A percentile compares a stretch with the other conserved stretches of the same genome.
phyloP scores from a whole-genome alignment of 2,797 vertebrate species.

The Ctenopoma multispine region DNA sequence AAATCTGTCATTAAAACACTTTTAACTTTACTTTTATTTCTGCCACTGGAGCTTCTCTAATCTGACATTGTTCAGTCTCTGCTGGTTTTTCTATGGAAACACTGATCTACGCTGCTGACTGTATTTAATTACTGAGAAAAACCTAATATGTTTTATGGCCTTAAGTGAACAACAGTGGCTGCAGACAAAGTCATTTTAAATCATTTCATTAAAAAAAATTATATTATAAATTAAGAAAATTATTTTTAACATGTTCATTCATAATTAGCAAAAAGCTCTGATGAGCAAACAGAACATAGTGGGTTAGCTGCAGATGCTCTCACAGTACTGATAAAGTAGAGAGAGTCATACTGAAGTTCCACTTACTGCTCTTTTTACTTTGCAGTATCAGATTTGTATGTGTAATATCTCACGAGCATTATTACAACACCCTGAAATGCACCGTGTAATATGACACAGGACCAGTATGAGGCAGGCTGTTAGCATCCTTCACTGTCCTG shows the following conservation, averaged over 20 bases:
- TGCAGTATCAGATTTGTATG: background rate
- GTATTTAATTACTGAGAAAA: too few species aligned
- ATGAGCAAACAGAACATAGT: background rate
- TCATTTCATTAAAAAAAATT: too few species aligned
- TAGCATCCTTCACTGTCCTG: background rate
- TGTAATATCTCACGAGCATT: background rate
- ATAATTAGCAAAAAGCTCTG: too few species aligned
- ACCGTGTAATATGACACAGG: background rate
- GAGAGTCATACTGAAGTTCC: background rate
- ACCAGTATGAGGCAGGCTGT: background rate
- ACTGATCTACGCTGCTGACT: too few species aligned
- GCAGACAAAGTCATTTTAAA: background rate
- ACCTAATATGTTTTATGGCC: background rate
- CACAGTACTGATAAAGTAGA: background rate
- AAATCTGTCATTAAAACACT: too few species aligned
- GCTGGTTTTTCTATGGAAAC: too few species aligned
- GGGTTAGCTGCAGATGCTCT: background rate
- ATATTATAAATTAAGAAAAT: background rate
- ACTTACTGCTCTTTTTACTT: background rate
- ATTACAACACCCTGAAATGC: background rate
- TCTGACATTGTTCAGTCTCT: too few species aligned
- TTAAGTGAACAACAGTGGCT: background rate
- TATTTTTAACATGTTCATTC: background rate
- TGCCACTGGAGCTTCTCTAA: too few species aligned
- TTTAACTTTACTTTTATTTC: too few species aligned